phyloP scores from a whole-genome alignment of 2,888 invertebrate species.

The Archips xylosteana region DNA sequence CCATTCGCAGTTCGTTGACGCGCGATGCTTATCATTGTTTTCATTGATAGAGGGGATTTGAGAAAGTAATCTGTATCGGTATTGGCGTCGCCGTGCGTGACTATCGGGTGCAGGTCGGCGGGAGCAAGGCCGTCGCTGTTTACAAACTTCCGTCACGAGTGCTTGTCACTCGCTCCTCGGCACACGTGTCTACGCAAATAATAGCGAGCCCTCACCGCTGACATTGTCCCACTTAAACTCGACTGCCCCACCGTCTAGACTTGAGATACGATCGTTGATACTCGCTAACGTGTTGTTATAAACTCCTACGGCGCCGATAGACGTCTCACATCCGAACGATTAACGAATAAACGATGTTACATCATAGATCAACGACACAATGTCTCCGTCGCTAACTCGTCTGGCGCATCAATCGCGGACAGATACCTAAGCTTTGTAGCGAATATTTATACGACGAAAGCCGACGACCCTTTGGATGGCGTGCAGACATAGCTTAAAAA shows the following conservation, averaged over 20 bases:
- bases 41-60: constrained; percentile 67
- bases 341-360: constrained; percentile 40
- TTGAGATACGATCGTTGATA: constrained; percentile 72
- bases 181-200: constrained; percentile 83
- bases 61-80: constrained; percentile 64
- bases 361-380: constrained; percentile 40
- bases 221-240: constrained; percentile 76
- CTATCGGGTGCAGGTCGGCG: constrained; percentile 55
- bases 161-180: constrained; percentile 73
- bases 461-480: constrained; percentile 23
- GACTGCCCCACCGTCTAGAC: constrained; percentile 75
- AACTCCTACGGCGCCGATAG: constrained; percentile 29
- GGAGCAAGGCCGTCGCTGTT: constrained; percentile 82
- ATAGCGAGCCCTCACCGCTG: constrained; percentile 80
- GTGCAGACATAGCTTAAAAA: constrained; percentile 19
- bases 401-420: constrained; percentile 27
- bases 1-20: constrained; percentile 54
- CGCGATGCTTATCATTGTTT: constrained; percentile 66
- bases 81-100: constrained; percentile 71
- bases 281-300: constrained; percentile 60
- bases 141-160: constrained; percentile 82
- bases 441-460: not conserved
- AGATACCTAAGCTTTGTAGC: not conserved
- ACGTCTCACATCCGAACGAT: constrained; percentile 31
- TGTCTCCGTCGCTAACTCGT: constrained; percentile 30